Evolutionary conservation across 2,113 vertebrate genomes (phyloP).

Genomic region (Scytalopus superciliaris): DNA sequence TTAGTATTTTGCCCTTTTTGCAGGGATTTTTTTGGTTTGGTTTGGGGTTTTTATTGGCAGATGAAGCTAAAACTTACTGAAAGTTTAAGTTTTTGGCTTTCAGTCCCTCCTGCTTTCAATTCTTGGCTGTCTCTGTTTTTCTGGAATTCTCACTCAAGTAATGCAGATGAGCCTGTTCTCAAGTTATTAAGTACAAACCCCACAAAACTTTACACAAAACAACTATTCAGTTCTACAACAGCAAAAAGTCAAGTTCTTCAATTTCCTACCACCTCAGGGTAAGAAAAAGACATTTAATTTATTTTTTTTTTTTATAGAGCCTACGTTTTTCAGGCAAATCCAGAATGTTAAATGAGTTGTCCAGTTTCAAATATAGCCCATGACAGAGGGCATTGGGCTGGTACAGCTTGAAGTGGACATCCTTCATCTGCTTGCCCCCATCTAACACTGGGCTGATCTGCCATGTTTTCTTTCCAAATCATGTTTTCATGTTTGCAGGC

Average conservation of each 20-base stretch:
- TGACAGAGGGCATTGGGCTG: accelerated
- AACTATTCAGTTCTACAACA: background rate
- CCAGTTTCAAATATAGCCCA: background rate
- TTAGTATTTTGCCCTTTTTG: accelerated
- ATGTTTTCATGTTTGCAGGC: background rate
- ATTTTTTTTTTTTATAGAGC: background rate
- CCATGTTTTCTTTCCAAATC: background rate
- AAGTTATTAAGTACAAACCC: background rate
- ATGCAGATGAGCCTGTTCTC: background rate
- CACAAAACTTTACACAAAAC: background rate
- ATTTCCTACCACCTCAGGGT: background rate
- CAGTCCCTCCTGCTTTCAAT: background rate
- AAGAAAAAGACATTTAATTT: background rate
- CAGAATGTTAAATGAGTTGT: background rate
- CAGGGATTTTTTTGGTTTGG: accelerated
- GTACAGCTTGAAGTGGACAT: background rate
- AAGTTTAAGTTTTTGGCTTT: background rate
- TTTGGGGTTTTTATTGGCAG: background rate
- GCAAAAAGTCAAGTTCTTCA: background rate
- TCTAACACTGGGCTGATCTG: background rate
- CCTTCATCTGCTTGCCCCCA: too few relatives aligned
- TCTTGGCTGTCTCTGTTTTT: background rate
- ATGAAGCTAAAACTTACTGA: background rate
- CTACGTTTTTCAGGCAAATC: background rate
- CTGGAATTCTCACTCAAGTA: background rate